Evolutionary conservation across 1,140 invertebrate genomes (phyloP).

Genomic region (Heliconius hermathena): DNA sequence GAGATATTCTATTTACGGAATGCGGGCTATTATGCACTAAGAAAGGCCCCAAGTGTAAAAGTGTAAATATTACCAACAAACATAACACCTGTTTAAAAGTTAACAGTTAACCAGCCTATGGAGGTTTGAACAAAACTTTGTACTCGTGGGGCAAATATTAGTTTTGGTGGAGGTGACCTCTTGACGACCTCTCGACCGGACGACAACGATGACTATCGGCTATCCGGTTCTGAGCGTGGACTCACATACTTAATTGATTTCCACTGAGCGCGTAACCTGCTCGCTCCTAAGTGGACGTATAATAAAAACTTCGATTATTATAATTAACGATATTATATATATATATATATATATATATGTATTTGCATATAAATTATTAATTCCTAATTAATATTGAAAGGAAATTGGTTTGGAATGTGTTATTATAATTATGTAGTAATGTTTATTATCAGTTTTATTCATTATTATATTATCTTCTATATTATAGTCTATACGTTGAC

Average conservation of each 20-base stretch:
- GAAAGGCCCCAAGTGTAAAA: background rate
- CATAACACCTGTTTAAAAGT: constrained; percentile 51
- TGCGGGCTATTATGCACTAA: background rate
- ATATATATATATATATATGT: background rate
- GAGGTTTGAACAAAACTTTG: constrained; percentile 50
- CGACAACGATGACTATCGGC: constrained; percentile 50
- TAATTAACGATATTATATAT: constrained; percentile 5
- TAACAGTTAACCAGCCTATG: constrained; percentile 48
- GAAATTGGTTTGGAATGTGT: background rate
- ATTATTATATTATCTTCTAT: background rate
- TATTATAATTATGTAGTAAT: background rate
- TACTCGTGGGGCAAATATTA: constrained; percentile 48
- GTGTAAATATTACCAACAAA: constrained; percentile 47
- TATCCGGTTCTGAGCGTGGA: constrained; percentile 44
- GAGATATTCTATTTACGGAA: background rate
- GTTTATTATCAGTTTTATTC: background rate
- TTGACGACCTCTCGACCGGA: constrained; percentile 55
- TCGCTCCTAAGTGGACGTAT: constrained; percentile 19
- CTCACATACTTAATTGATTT: constrained; percentile 49
- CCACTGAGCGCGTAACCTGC: constrained; percentile 26
- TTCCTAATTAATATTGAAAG: constrained; percentile 8
- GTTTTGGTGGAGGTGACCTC: constrained; percentile 50
- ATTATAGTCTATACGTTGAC: background rate
- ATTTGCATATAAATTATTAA: constrained; percentile 10
- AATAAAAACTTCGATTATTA: constrained; percentile 25